phyloP scores from a whole-genome alignment of 2,888 invertebrate genomes.

The Microctonus hyperodae region DNA sequence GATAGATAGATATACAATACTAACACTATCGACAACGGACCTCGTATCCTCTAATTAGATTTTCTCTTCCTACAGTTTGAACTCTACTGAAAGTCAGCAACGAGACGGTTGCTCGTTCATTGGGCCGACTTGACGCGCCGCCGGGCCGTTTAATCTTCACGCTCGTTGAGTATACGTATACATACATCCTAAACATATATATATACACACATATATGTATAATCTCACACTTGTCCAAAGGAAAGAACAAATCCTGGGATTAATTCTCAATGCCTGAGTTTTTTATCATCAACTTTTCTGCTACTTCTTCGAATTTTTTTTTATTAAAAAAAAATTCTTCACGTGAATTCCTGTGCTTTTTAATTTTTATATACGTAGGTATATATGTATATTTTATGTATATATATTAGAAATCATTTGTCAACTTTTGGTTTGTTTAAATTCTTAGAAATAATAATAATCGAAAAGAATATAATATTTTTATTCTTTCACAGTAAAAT shows the following conservation, averaged over 20 bases:
- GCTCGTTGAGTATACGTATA: conserved; percentile 24
- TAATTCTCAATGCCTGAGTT: conserved; percentile 17
- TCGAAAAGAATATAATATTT: too few relatives aligned
- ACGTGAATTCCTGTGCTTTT: too few relatives aligned
- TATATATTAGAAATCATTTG: too few relatives aligned
- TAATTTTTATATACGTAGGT: too few relatives aligned
- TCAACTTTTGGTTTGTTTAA: too few relatives aligned
- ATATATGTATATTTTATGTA: too few relatives aligned
- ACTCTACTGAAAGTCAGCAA: conserved; percentile 32
- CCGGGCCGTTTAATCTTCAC: conserved; percentile 30
- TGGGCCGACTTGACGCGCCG: conserved; percentile 29
- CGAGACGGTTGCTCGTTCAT: conserved; percentile 15
- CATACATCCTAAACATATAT: too few relatives aligned
- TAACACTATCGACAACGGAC: conserved; percentile 18
- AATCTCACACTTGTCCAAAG: not conserved
- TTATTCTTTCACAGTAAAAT: not conserved
- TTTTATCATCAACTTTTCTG: not conserved
- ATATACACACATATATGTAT: too few relatives aligned
- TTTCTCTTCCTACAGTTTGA: conserved; percentile 29
- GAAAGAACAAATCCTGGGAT: conserved; percentile 4
- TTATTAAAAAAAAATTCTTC: not conserved
- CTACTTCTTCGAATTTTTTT: not conserved
- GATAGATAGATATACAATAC: conserved; percentile 10
- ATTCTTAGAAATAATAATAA: too few relatives aligned
- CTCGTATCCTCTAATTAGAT: conserved; percentile 34